These are phyloP conservation scores for Gallinago stenura DNA, from an alignment of 2,797 vertebrate species.

Conservation along the genomic window DNA sequence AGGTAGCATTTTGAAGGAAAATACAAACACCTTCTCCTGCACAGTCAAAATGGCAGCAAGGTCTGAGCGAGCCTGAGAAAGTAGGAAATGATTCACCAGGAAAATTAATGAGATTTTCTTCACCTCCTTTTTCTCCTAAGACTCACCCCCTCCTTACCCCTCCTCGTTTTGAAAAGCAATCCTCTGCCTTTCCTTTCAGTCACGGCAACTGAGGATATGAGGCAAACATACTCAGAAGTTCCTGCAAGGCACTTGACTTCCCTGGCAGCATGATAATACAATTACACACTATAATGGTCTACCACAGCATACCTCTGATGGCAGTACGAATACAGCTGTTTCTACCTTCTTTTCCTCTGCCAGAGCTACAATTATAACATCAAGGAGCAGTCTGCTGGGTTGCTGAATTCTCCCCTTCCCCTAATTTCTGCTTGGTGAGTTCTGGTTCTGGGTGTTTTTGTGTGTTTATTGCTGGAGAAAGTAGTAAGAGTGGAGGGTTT, in stretches of 20 bases:
- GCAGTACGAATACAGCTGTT: background rate
- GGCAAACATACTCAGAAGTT: background rate
- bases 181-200: background rate
- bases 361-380: background rate
- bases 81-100: background rate
- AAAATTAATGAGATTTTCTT: background rate
- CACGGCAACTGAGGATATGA: background rate
- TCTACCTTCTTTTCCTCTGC: background rate
- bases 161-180: background rate
- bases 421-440: background rate
- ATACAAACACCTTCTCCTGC: background rate
- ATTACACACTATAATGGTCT: slow-evolving; percentile 24
- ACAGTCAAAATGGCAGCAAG: background rate
- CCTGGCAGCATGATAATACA: slow-evolving; percentile 35
- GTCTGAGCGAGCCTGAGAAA: background rate
- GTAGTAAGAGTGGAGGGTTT: background rate
- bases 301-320: background rate
- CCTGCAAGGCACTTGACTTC: slow-evolving; percentile 31
- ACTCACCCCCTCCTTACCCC: background rate
- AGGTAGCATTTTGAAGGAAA: background rate
- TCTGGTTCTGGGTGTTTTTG: background rate
- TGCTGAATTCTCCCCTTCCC: background rate
- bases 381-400: background rate
- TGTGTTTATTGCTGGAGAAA: background rate
- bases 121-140: background rate